phyloP scores from a whole-genome alignment of 2,113 vertebrate genomes.

The Colossoma macropomum region DNA sequence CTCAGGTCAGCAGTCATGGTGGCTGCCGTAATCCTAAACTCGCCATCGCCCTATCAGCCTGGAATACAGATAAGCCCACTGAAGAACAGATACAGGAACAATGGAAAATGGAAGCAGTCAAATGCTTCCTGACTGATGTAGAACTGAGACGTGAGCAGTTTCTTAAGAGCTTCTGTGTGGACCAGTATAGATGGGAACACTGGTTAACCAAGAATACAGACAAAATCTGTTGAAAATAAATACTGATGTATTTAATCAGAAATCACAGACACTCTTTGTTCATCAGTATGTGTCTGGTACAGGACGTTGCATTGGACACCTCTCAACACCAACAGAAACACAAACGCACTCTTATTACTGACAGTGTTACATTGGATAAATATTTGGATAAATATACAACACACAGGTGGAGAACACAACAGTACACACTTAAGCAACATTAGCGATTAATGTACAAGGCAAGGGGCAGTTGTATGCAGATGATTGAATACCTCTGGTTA shows the following conservation, averaged over 20 bases:
- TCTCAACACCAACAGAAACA: no score
- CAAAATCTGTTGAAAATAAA: neutral
- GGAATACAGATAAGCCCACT: slow-evolving; percentile 76
- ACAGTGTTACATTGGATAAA: no score
- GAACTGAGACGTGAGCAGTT: slow-evolving; percentile 64
- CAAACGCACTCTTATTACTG: no score
- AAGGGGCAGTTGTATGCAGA: no score
- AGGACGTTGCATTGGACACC: no score
- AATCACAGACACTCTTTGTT: no score
- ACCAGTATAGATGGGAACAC: neutral
- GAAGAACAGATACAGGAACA: slow-evolving; percentile 71
- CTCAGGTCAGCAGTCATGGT: slow-evolving; percentile 70
- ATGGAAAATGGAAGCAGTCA: slow-evolving; percentile 73
- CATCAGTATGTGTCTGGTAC: no score
- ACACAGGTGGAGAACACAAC: no score
- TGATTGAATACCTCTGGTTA: no score
- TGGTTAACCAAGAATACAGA: neutral
- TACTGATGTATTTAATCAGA: neutral
- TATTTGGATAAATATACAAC: no score
- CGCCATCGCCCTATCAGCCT: slow-evolving; percentile 70
- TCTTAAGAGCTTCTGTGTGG: slow-evolving; percentile 54
- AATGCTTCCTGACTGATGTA: slow-evolving; percentile 67
- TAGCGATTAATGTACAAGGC: no score
- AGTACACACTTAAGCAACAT: no score
- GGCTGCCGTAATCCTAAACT: slow-evolving; percentile 73